These are phyloP conservation scores for Cladopsammia gracilis DNA, from an alignment of 64 coral and sea anemone genomes.

Conservation along the genomic window DNA sequence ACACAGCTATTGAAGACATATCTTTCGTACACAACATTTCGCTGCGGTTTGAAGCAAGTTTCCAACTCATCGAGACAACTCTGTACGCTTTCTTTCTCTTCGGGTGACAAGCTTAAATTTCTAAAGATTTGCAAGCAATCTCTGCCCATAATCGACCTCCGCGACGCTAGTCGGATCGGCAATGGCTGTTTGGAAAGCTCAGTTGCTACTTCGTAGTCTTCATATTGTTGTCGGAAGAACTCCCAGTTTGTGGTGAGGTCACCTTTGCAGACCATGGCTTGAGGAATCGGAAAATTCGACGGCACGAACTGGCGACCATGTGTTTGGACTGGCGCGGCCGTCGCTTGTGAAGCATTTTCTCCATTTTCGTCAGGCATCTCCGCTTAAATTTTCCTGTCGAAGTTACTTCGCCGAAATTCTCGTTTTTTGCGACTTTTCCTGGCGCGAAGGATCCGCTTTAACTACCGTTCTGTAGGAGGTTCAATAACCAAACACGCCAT, in stretches of 20 bases:
- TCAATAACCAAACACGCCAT: too few relatives aligned
- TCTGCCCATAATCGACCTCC: conserved; percentile 30
- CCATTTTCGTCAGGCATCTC: too few relatives aligned
- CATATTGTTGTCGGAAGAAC: conserved; percentile 28
- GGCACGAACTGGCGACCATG: background rate
- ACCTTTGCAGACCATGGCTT: conserved; percentile 18
- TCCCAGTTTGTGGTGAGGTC: background rate
- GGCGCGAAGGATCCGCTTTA: too few relatives aligned
- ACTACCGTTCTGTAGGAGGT: too few relatives aligned
- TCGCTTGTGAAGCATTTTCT: background rate
- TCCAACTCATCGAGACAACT: conserved; percentile 6
- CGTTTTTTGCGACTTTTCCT: too few relatives aligned
- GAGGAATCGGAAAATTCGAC: conserved; percentile 33
- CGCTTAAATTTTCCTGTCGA: too few relatives aligned
- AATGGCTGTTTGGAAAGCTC: background rate
- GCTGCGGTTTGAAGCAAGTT: background rate
- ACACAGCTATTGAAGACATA: background rate
- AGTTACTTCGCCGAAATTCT: too few relatives aligned
- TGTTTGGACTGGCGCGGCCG: background rate
- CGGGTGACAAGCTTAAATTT: conserved; percentile 11
- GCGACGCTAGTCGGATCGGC: background rate
- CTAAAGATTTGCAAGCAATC: conserved; percentile 22
- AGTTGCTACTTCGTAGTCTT: conserved; percentile 25
- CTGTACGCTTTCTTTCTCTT: background rate
- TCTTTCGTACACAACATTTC: conserved; percentile 12